Base-by-base conservation (phyloP, 1,140 invertebrate genomes). In the Temnothorax curvispinosus region DNA sequence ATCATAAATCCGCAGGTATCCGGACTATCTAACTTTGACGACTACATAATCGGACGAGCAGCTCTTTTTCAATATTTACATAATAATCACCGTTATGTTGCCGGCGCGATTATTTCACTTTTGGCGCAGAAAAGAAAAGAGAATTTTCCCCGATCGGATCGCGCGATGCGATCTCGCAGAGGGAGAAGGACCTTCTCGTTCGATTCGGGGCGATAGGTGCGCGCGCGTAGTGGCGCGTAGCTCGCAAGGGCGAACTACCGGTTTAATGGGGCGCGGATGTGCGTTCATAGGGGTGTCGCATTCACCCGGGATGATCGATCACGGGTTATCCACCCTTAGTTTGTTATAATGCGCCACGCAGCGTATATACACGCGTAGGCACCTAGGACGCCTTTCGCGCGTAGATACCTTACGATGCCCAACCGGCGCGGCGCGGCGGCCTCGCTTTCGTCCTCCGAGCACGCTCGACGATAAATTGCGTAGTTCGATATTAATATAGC, bases 241-340 rank as follows among this genome's bases (percentile, higher is more conserved):
- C 52, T 81, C 75, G 92, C 80, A 92, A 93, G 93, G 93, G 93
- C 89, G 88, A 80, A 85, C 90, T 89, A 90, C 75, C 81, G 91
- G 93, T 92, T 94, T 94, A 95, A 94, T 94, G 94, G 94, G 93
- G 94, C 94, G 94, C 94, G 93, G 93, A 94, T 95, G 92, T 91
- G 93, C 91, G 91, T 92, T 90, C 90, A 91, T 93, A 91, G 93
- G 93, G 93, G 92, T 94, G 94, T 94, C 93, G 92, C 92, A 94
- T 94, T 95, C 94, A 94, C 88, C 88, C 89, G 88, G 85, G 90
- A 93, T 95, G 94, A 95, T 95, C 94, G 94, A 95, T 95, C 94
- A 95, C 92, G 89, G 92, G 89, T 93, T 93, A 94, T 94, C 93
- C 92, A 93, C 92, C 93, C 93, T 94, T 92, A 91, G 90, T 93